phyloP scores from a whole-genome alignment of 2,888 invertebrate genomes.

The Nebria brevicollis region DNA sequence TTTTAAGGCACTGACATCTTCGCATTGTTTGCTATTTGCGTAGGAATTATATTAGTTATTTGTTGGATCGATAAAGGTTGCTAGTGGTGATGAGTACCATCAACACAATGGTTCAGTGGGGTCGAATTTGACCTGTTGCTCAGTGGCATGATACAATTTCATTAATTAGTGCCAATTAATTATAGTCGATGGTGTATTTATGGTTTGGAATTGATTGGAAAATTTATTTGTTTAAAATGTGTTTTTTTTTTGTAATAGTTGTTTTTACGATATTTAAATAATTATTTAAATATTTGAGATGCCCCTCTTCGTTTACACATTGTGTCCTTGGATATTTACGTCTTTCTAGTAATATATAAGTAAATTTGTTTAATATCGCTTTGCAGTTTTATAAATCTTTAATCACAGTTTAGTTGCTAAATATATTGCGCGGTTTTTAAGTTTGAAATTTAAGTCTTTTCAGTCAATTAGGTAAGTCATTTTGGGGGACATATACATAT shows the following conservation, averaged over 20 bases:
- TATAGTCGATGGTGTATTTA: not conserved
- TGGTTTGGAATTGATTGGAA: too few species aligned
- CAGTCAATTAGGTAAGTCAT: too few species aligned
- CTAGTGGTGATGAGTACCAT: not conserved
- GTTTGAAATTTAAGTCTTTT: too few species aligned
- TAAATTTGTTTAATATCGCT: not conserved
- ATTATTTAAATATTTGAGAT: not conserved
- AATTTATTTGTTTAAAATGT: not conserved
- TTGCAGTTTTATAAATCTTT: not conserved
- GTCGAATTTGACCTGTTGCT: not conserved
- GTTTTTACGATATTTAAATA: not conserved
- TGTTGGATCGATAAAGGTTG: not conserved
- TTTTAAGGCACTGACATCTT: slow-evolving; percentile 31
- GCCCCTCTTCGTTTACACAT: not conserved
- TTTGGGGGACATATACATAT: too few species aligned
- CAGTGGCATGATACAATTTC: slow-evolving; percentile 6
- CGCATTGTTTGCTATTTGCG: not conserved
- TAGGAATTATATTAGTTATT: not conserved
- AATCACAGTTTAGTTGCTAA: not conserved
- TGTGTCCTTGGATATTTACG: not conserved
- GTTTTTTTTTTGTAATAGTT: not conserved
- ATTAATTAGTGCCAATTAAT: slow-evolving; percentile 6
- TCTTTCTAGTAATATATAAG: not conserved
- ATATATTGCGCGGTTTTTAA: too few species aligned
- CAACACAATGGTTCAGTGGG: not conserved